Evolutionary conservation across 2,797 vertebrate genomes (phyloP), one percentile per base, ranked within the genome.

Genomic region (Nasua narica): DNA sequence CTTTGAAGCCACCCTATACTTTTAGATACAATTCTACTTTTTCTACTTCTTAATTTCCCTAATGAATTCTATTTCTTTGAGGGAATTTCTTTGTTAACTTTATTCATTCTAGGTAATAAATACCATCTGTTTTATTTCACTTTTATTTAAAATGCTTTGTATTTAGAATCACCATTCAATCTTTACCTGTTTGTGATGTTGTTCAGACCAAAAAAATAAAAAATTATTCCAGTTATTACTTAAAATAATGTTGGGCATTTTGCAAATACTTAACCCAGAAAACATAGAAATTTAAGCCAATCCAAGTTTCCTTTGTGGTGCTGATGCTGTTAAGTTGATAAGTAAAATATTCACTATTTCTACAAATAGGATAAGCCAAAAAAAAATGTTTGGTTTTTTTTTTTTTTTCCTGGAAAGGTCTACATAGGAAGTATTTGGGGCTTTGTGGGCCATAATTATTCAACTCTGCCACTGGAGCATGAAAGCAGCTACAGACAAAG

Each of bases 21-120:
- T 95, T 65, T 87, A 97, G 90, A 90, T 69, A 67, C 40, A 87
- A 85, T 91, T 19, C 2, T 19, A 77, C 60, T 77, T 83, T 91
- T 91, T 60, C 14, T 85, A 56, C 43, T 94, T 94, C 18, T 89
- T 89, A 81, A 78, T 97, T 92, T 95, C 89, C 77, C 16, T 95
- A 85, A 94, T 83, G 48, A 74, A 96, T 96, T 96, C n/a, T 50
- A 77, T 87, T 93, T 97, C 40, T 97, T 82, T 86, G 72, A 90
- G 85, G 15, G 87, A n/a, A 91, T 87, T 90, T 92, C 58, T 90
- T 92, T 96, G 62, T 50, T 87, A 97, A 65, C 60, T 93, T 77
- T 65, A 67, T 90, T 90, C 46, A 90, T 60, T 86, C 78, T 76
- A 77, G 77, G 74, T 67, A 92, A 93, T 78, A 92, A 96, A 91